Conservation (phyloP, 2,797 vertebrate genomes). For the Diglossa cyanea region DNA sequence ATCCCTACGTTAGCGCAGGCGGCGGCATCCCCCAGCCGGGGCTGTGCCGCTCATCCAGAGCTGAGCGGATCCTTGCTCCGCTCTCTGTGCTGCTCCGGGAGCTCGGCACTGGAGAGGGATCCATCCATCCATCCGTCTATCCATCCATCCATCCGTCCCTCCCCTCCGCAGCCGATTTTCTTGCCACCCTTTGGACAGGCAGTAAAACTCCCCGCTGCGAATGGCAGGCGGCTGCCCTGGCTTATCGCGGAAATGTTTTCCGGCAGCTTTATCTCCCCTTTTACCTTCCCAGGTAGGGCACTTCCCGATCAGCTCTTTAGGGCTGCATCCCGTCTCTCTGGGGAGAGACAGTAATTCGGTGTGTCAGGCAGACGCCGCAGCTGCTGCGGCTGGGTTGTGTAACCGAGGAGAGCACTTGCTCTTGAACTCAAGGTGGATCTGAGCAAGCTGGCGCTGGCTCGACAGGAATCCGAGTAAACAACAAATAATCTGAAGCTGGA, state of each 20-base stretch:
- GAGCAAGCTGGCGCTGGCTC: constrained; percentile 26
- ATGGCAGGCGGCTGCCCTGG: background rate
- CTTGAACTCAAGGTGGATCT: constrained; percentile 46
- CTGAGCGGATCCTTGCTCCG: background rate
- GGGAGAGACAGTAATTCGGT: background rate
- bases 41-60: background rate
- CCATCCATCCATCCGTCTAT: fast-evolving
- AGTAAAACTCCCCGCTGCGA: background rate
- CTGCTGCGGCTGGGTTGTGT: constrained; percentile 46
- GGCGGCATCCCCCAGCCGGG: background rate
- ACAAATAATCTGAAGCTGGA: background rate
- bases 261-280: background rate
- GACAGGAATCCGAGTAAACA: background rate
- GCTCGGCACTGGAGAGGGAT: background rate
- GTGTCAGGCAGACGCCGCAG: constrained; percentile 22
- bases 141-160: fast-evolving
- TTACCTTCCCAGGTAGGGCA: background rate
- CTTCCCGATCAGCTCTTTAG: background rate
- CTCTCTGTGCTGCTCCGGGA: background rate
- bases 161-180: background rate
- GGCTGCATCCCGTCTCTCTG: background rate
- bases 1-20: background rate
- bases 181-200: background rate
- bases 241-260: background rate
- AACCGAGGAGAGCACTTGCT: constrained; percentile 24